Evolutionary conservation across 2,113 vertebrate genomes (phyloP).

Genomic region (Bos indicus): DNA sequence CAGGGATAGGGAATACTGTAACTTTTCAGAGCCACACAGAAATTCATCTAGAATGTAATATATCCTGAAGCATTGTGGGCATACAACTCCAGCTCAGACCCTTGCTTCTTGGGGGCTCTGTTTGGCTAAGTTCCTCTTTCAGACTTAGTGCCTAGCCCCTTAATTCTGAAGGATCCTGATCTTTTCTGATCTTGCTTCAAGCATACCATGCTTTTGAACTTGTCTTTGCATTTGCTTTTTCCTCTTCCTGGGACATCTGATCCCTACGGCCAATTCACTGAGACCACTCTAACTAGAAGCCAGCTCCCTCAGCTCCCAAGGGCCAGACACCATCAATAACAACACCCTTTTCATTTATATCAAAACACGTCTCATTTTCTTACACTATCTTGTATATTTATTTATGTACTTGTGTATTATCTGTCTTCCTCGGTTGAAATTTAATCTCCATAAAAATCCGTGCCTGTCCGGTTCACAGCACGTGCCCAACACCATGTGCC

Average conservation of each 20-base stretch:
- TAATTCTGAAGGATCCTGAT: not conserved
- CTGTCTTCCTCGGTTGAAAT: not conserved
- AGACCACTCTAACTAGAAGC: not conserved
- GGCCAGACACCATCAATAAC: not conserved
- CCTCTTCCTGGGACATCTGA: not conserved
- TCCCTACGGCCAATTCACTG: rapidly evolving
- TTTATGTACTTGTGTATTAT: not conserved
- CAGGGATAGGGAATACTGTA: not conserved
- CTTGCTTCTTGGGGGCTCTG: not conserved
- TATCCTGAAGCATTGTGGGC: not conserved
- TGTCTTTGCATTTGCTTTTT: not conserved
- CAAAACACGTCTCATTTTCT: not conserved
- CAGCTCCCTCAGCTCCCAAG: too few relatives aligned
- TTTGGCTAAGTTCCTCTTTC: not conserved
- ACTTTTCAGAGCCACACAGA: not conserved
- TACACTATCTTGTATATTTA: not conserved
- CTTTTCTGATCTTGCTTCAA: not conserved
- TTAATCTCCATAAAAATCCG: not conserved
- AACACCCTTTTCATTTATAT: not conserved
- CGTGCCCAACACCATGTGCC: too few relatives aligned
- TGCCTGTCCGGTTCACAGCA: not conserved
- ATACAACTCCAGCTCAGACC: not conserved
- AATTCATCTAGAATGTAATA: not conserved
- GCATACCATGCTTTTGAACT: not conserved
- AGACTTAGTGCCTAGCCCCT: not conserved